These are phyloP conservation scores for Teleogryllus occipitalis DNA, from an alignment of 1,140 invertebrate genomes.

Conservation along the genomic window DNA sequence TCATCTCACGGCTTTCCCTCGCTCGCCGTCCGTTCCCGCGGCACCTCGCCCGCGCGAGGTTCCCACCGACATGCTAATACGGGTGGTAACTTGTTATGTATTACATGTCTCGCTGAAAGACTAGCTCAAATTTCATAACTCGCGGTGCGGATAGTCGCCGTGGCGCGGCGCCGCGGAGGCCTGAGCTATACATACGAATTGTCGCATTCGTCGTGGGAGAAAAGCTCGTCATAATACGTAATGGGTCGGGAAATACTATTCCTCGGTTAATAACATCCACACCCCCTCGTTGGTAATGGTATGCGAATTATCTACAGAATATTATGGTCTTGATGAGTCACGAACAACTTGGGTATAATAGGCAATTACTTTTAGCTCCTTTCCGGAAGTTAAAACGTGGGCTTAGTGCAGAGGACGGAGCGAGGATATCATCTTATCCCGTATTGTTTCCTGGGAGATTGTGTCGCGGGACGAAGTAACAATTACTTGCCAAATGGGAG, in stretches of 20 bases:
- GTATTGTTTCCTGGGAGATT: too few species aligned
- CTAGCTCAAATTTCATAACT: not conserved
- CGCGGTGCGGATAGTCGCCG: not conserved
- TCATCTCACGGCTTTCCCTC: not conserved
- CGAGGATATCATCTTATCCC: too few species aligned
- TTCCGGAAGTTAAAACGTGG: not conserved
- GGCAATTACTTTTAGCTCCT: not conserved
- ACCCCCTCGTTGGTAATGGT: not conserved
- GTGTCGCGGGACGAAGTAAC: too few species aligned
- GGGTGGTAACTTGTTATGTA: not conserved
- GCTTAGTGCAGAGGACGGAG: not conserved
- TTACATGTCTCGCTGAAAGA: not conserved
- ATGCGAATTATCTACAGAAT: not conserved
- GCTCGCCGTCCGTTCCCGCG: not conserved
- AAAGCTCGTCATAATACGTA: not conserved
- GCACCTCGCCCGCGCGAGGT: not conserved
- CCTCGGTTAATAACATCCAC: not conserved
- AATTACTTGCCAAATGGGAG: too few species aligned
- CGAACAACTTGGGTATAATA: not conserved
- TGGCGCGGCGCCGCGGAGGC: not conserved
- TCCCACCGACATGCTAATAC: not conserved
- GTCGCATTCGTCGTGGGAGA: not conserved
- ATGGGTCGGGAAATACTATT: not conserved
- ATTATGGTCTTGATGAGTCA: not conserved
- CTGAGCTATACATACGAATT: not conserved